Evolutionary conservation across 1,140 invertebrate genomes (phyloP), one percentile per base, ranked within the genome.

Genomic region (Orchesella cincta): DNA sequence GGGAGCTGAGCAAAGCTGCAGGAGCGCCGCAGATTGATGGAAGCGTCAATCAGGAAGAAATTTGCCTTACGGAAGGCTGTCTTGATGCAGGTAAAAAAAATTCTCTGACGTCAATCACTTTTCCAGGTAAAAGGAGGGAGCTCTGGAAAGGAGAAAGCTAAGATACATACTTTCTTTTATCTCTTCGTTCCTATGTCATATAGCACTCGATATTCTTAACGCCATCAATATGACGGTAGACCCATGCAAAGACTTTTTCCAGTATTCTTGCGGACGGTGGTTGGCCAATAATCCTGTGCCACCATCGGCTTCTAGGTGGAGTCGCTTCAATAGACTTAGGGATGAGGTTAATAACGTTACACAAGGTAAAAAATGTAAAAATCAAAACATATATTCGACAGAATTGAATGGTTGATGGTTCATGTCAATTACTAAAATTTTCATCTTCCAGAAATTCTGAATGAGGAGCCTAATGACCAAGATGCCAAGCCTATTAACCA

Each of bases 191-290:
- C 26, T 67, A 31, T 14, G 31, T 18, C 23, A 1, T 33, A 18
- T 64, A 81, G 85, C 85, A 29, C 77, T 83, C 16, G 80, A 84
- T 23, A 77, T 86, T 1, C 75, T 86, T 0, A 79, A 83, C 1
- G 86, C 86, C 31, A 85, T 87, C 76, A 84, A 87, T 62, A 76
- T 82, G 33, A 80, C 76, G 1, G 85, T 87, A 0, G 83, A 89
- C 80, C 89, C 89, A 0, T 90, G 89, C 73, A 52, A 46, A 33
- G 36, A 73, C 84, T 98, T 97, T 84, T 97, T 96, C 85, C 89
- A 93, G 83, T 97, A 92, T 83, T 91, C 94, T 0, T 97, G 95
- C 84, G 94, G 94, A 20, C 93, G 93, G 80, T 96, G 94, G 94
- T 90, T 91, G 33, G 89, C 89, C 33, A 86, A 90, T 54, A 93